Evolutionary conservation across 35 echinoderm and acorn worm genomes (phyloP), one percentile per base, ranked within the genome.

Genomic region (Ophiothrix spiculata): DNA sequence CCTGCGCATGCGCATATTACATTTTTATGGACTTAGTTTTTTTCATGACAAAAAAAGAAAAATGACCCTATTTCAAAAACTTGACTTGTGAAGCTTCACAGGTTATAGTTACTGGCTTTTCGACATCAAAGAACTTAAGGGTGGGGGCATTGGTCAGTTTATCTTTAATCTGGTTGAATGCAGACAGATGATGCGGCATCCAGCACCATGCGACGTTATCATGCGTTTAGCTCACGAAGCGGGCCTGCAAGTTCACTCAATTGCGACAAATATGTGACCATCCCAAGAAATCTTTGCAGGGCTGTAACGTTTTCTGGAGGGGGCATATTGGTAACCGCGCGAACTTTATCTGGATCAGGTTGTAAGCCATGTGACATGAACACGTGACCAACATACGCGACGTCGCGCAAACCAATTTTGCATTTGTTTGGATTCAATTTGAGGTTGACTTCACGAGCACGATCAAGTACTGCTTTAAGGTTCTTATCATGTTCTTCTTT

Each of bases 331-430:
- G 38, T 54, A 19, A 88, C 84, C 33, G 88, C 89, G 8, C 34
- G 77, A 16, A 95, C 49, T 64, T 90, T 91, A 1, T 49, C 88
- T 6, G 88, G 74, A 42, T 90, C 89, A 17, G 88, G 40, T 45
- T 77, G 79, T 25, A 95, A 79, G 28, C 85, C 93, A 76, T 81
- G 39, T 13, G 33, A 19, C 64, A 89, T 84, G 79, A 91, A 91
- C 3, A 95, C 29, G 45, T 95, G 93, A 35, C 85, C 88, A 41
- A 91, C 85, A 38, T 91, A 88, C n/a, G 40, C 78, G 10, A 95
- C 74, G 75, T 85, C 63, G 8, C 36, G 39, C 1, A 90, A 25
- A 33, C 93, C 79, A 41, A 95, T 88, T 37, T 56, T 73, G n/a
- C 89, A 91, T 77, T 93, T 93, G 0, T 60, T 4, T 4, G 80